Base-by-base conservation (phyloP, 2,888 invertebrate species). In the Lingula anatina region DNA sequence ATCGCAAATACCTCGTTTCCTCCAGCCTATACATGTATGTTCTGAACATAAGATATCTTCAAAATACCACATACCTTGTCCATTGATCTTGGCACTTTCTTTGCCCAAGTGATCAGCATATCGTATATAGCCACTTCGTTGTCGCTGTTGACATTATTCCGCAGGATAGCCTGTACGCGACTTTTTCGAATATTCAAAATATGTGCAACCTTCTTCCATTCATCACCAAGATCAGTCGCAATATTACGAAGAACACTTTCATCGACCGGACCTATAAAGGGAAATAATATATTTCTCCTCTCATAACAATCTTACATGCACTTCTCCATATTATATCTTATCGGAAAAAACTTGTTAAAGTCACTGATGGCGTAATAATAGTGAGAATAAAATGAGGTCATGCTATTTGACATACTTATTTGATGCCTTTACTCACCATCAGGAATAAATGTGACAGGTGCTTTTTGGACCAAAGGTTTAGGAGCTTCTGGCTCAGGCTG, bases 91-190 rank as follows among this genome's bases (percentile, higher is more conserved):
- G 73, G 73, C 26, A 71, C 52, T 36, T 65, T 51, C 51, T 73
- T 73, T 3, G 66, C 66, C 73, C 73, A 73, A 1, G 71, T 66
- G 21, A 68, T 52, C 40, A 73, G 53, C 66, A 73, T 69, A 46
- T 73, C 73, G 42, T 68, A 66, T 20, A 70, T 52, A n/a, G 66
- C 61, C 37, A 63, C 54, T 28, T 65, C 60, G 5, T 53, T 60
- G 35, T 68, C 66, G 15, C 57, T 60, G 51, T 62, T 62, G 28
- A 66, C 61, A 45, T 70, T 65, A 49, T 72, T 67, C 24, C 70
- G 53, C 35, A 71, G 46, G 37, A 73, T 72, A 27, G 73, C 72
- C 57, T 72, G 71, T 5, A 73, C 62, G 5, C 73, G 56, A 47
- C 61, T 61, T 5, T 62, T 55, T 49, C 62, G 62, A 18, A 73